Percentiles rank a stretch among this genome's conserved stretches.
Conservation (phyloP, 2,888 invertebrate species). For the Caradrina kadenii region DNA sequence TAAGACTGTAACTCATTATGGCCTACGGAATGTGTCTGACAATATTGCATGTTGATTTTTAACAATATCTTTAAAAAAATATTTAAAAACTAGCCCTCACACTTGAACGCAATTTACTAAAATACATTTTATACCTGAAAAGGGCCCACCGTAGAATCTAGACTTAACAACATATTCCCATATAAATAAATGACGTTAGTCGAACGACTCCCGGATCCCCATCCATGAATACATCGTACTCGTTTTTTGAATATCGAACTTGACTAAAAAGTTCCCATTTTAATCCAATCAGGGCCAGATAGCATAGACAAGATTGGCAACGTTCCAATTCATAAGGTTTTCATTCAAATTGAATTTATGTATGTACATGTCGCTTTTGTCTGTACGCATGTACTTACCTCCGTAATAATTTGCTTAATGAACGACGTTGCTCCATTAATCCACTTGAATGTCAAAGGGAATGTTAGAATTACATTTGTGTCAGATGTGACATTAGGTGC, state of each 20-base stretch:
- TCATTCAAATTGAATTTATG: slow-evolving; percentile 52
- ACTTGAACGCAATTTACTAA: too few species aligned
- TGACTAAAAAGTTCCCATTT: slow-evolving; percentile 24
- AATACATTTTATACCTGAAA: too few species aligned
- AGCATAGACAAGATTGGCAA: slow-evolving; percentile 37
- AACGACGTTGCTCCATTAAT: slow-evolving; percentile 34
- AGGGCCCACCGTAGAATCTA: too few species aligned
- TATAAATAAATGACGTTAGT: too few species aligned
- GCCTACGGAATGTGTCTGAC: too few species aligned
- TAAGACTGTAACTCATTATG: too few species aligned
- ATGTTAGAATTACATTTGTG: slow-evolving; percentile 11
- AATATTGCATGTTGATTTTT: too few species aligned
- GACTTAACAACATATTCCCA: too few species aligned
- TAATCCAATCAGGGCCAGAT: slow-evolving; percentile 35
- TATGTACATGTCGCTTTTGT: slow-evolving; percentile 12
- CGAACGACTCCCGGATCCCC: too few species aligned
- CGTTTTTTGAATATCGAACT: slow-evolving; percentile 6
- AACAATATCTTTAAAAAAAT: too few species aligned
- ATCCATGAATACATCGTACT: background rate
- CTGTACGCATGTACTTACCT: slow-evolving; percentile 6
- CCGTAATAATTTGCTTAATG: slow-evolving; percentile 48
- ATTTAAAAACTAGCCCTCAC: too few species aligned
- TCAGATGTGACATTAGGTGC: slow-evolving; percentile 9
- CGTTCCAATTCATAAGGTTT: slow-evolving; percentile 55
- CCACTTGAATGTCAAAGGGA: slow-evolving; percentile 40